Evolutionary conservation across 35 echinoderm and acorn worm species (phyloP).

Genomic region (Lytechinus variegatus): DNA sequence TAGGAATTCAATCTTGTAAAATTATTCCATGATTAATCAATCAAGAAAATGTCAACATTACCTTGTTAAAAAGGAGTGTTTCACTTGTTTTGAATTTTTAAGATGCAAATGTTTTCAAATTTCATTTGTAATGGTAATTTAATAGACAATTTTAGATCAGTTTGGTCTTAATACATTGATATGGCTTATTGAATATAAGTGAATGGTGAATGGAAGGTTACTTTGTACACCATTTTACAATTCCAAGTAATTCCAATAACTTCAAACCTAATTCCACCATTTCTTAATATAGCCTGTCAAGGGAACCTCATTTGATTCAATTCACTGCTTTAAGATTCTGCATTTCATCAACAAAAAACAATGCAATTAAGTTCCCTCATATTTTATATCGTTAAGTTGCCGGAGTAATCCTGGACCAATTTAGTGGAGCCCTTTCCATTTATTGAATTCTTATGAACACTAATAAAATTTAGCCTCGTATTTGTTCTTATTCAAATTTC

Average conservation of each 20-base stretch:
- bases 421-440: background rate
- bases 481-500: background rate
- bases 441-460: background rate
- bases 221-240: background rate
- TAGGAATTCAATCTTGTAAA: too few species aligned
- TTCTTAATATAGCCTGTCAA: background rate
- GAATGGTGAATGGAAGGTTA: background rate
- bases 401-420: background rate
- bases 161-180: background rate
- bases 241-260: background rate
- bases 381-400: background rate
- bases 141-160: background rate
- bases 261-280: background rate
- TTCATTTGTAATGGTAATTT: background rate
- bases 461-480: background rate
- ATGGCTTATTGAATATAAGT: background rate
- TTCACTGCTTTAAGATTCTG: background rate
- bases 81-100: too few species aligned
- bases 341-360: background rate
- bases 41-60: background rate
- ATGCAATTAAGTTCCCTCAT: background rate
- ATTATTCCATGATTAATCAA: too few species aligned
- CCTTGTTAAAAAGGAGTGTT: background rate
- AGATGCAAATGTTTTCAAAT: too few species aligned
- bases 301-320: background rate